Base-by-base conservation (phyloP, 2,113 vertebrate species). In the Nothocercus julius region DNA sequence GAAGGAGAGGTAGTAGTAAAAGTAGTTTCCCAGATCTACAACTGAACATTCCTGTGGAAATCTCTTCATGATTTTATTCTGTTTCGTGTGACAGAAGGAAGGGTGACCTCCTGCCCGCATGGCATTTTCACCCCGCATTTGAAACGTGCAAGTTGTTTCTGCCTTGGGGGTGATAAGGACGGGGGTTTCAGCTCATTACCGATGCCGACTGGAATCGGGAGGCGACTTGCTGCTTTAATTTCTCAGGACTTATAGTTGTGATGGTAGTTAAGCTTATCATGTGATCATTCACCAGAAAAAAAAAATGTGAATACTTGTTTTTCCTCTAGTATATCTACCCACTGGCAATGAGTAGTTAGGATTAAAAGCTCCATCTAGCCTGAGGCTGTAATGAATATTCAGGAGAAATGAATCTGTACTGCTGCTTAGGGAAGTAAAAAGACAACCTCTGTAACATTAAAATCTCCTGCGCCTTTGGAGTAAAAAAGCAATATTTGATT, bases 381-480 rank as follows among this genome's bases (percentile, higher is more conserved):
- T 87, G 87, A 93, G 95, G 96, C 96, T 95, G 74, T 93, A 92
- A 97, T 96, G 95, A 97, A 97, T 97, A 97, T 97, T 95, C 95
- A 97, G 87, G 93, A 81, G 91, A 93, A 88, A 91, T 83, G 79
- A 81, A 90, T 96, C 93, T 68, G 56, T 95, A 72, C 91, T 78
- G 93, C 86, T 86, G 89, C 91, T 96, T 85, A 87, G 90, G 87
- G 91, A 87, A 96, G 76, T 87, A 88, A 83, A 95, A 96, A 95
- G 94, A 81, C 94, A 95, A 85, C 68, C 89, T 56, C 64, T 81
- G 64, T 85, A 95, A 95, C 91, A 85, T 94, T 95, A 80, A 89
- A 91, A 87, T 97, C 94, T 87, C 89, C 42, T 81, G 82, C 95
- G 95, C 72, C 79, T 95, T 95, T 94, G 95, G 89, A 94, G 92